A percentile compares a stretch with the other conserved stretches of the same genome.
Conservation (phyloP, 2,797 vertebrate species). For the Clarias platycephalus region DNA sequence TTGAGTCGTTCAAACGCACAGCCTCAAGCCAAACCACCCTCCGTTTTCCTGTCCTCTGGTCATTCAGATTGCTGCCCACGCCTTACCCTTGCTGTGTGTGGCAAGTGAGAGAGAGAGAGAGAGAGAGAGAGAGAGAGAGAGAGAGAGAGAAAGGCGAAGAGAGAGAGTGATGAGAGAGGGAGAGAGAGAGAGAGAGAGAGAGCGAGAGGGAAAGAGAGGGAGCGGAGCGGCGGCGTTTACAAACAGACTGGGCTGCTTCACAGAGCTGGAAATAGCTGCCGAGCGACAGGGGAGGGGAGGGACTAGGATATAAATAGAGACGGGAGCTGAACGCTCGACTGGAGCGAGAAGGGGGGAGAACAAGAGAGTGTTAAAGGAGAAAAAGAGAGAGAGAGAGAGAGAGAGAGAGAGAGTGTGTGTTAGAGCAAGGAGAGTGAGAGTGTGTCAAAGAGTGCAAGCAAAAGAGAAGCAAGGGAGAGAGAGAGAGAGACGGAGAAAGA, state of each 20-base stretch:
- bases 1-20: constrained; percentile 12
- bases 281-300: constrained; percentile 60
- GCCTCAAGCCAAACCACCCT: not conserved
- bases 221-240: constrained; percentile 58
- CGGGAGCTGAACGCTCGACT: constrained; percentile 48
- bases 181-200: constrained; percentile 18
- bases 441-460: not conserved
- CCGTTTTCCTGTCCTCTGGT: constrained; percentile 20
- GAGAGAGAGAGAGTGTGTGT: constrained; percentile 23
- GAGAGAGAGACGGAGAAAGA: constrained; percentile 49
- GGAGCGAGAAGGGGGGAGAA: constrained; percentile 42
- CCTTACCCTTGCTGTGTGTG: constrained; percentile 21
- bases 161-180: constrained; percentile 17
- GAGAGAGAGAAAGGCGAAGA: not conserved
- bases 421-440: not conserved
- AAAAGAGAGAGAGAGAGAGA: not conserved
- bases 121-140: constrained; percentile 6
- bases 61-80: constrained; percentile 31
- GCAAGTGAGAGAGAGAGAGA: not conserved
- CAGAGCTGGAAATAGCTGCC: constrained; percentile 62
- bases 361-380: not conserved
- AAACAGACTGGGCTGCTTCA: constrained; percentile 62
- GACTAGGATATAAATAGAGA: constrained; percentile 61
- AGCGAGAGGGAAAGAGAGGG: constrained; percentile 24
- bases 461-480: not conserved